Evolutionary conservation across 1,140 invertebrate genomes (phyloP).

Genomic region (Ridgeia piscesae): DNA sequence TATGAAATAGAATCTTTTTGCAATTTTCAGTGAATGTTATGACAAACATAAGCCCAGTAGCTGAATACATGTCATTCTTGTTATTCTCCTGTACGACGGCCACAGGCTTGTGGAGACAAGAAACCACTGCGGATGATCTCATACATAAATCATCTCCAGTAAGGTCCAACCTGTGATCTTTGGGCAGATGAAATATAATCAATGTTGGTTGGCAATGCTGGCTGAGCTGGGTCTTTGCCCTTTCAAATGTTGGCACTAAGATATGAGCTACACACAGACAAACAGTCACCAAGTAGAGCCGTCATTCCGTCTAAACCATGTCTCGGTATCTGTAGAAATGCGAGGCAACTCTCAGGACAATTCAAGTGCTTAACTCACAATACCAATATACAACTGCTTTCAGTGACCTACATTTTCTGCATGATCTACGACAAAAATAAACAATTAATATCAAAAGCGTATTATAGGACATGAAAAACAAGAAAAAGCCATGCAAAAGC

Average conservation of each 20-base stretch:
- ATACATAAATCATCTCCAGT: neutral
- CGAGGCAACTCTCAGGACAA: neutral
- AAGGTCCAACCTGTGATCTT: neutral
- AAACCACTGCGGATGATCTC: neutral
- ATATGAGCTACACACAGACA: neutral
- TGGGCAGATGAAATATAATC: neutral
- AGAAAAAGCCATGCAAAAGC: no score
- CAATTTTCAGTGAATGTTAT: no score
- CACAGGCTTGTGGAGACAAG: neutral
- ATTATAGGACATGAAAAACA: no score
- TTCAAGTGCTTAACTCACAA: neutral
- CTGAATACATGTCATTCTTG: no score
- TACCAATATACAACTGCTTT: no score
- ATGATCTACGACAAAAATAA: no score
- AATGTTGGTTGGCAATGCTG: neutral
- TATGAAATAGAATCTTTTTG: no score
- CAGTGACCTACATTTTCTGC: no score
- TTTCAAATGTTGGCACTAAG: neutral
- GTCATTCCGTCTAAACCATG: neutral
- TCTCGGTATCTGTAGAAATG: neutral
- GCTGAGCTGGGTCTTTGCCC: neutral
- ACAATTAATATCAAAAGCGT: no score
- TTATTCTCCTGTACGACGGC: neutral
- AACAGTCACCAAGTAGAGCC: neutral
- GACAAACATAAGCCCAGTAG: no score